Conservation (phyloP, 2,113 vertebrate species). For the Silurus glanis region DNA sequence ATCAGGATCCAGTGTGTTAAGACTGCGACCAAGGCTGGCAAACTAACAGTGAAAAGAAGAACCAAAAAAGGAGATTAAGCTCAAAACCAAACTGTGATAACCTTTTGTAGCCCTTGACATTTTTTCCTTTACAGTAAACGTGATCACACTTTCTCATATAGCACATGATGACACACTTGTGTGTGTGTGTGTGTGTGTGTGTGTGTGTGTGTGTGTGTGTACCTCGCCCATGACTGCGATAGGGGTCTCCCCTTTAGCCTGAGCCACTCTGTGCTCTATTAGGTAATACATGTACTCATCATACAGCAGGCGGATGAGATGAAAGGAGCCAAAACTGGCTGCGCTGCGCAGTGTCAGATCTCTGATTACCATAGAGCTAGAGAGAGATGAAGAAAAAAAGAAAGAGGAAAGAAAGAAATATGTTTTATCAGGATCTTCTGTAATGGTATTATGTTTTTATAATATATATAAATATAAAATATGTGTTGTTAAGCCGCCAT, state of each 20-base stretch:
- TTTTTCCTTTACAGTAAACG: conserved; percentile 3
- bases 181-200: not conserved
- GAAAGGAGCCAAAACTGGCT: conserved; percentile 91
- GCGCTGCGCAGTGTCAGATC: conserved; percentile 91
- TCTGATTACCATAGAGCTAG: conserved; percentile 91
- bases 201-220: conserved; percentile 30
- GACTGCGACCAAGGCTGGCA: conserved; percentile 81
- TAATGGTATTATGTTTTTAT: not conserved
- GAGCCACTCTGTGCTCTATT: conserved; percentile 90
- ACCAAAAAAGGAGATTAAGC: not conserved
- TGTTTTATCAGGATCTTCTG: not conserved
- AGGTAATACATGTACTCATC: conserved; percentile 96
- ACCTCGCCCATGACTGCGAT: conserved; percentile 96
- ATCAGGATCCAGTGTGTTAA: conserved; percentile 84
- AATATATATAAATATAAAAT: too few relatives aligned
- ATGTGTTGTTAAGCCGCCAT: too few relatives aligned
- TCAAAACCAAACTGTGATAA: conserved; percentile 24
- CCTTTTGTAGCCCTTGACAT: not conserved
- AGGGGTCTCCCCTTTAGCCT: conserved; percentile 89
- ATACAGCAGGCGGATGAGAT: conserved; percentile 88
- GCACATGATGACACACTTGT: not conserved
- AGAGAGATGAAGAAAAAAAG: conserved; percentile 5
- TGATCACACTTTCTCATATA: not conserved
- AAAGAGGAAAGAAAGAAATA: not conserved
- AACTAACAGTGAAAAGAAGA: conserved; percentile 70